A percentile compares a stretch with the other conserved stretches of the same genome.
These are phyloP conservation scores for Sphinx pinastri DNA, from an alignment of 2,888 invertebrate genomes.

Conservation along the genomic window DNA sequence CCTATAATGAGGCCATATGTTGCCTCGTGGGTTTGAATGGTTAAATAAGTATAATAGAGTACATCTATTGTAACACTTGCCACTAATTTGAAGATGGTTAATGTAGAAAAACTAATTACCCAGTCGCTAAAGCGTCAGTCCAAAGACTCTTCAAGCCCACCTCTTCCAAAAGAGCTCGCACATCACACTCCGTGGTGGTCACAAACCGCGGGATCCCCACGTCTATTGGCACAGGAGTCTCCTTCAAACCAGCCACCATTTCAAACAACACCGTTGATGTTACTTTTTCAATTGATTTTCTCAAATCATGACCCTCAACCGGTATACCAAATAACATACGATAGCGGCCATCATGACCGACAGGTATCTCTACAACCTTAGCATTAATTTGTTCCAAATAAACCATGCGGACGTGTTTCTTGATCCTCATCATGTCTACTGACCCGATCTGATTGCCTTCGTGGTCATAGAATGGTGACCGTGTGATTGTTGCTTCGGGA, in stretches of 20 bases:
- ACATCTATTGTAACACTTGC: too few species aligned
- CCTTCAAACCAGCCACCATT: constrained; percentile 28
- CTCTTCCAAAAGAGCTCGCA: constrained; percentile 38
- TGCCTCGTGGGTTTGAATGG: too few species aligned
- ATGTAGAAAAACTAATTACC: constrained; percentile 3
- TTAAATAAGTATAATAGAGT: too few species aligned
- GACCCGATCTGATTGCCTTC: constrained; percentile 37
- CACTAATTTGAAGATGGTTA: not conserved
- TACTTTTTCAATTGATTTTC: not conserved
- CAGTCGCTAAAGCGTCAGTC: constrained; percentile 4
- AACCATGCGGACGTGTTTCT: constrained; percentile 34
- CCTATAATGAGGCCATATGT: too few species aligned
- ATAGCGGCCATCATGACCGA: constrained; percentile 38
- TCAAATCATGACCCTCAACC: not conserved
- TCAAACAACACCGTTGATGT: constrained; percentile 30
- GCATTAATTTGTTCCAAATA: constrained; percentile 25
- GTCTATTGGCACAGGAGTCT: constrained; percentile 36
- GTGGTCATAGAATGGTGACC: constrained; percentile 40
- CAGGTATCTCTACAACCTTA: constrained; percentile 39
- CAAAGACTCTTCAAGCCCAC: constrained; percentile 32
- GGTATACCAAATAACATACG: constrained; percentile 36
- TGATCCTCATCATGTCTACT: constrained; percentile 42
- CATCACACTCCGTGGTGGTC: constrained; percentile 38
- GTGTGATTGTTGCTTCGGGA: constrained; percentile 34
- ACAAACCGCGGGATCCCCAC: constrained; percentile 42